Conservation (phyloP, 2,113 vertebrate genomes). For the Heliornis fulica region DNA sequence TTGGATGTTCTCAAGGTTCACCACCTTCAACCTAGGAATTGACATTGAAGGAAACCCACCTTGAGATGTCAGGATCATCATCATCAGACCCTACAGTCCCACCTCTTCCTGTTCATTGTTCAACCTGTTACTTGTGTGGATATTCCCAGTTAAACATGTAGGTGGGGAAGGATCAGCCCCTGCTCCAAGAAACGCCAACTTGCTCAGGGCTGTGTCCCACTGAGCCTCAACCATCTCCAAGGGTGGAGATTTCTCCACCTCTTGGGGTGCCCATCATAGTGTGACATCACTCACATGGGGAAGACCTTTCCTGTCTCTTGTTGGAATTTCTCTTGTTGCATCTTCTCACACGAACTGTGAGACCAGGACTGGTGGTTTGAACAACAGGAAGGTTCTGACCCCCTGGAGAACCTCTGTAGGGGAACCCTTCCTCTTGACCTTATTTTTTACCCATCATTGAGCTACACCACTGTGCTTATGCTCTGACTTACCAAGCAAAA, state of each 20-base stretch:
- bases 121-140: too few species aligned
- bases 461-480: neutral
- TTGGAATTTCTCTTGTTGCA: fast-evolving
- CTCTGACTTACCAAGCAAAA: slow-evolving; percentile 12
- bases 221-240: neutral
- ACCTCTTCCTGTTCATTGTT: neutral
- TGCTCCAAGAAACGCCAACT: fast-evolving
- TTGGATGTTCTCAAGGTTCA: neutral
- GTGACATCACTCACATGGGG: neutral
- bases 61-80: neutral
- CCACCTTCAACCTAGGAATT: slow-evolving; percentile 11
- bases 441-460: neutral
- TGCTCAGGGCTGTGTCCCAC: neutral
- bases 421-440: neutral
- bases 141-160: neutral
- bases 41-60: neutral
- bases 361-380: neutral
- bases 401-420: neutral
- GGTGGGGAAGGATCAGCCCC: neutral
- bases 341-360: fast-evolving
- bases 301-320: neutral
- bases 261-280: fast-evolving
- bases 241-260: neutral
- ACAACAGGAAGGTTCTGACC: neutral
- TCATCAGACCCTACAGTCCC: neutral